A percentile compares a stretch with the other conserved stretches of the same genome.
phyloP scores from a whole-genome alignment of 2,888 invertebrate genomes.

The Eristalis tenax region DNA sequence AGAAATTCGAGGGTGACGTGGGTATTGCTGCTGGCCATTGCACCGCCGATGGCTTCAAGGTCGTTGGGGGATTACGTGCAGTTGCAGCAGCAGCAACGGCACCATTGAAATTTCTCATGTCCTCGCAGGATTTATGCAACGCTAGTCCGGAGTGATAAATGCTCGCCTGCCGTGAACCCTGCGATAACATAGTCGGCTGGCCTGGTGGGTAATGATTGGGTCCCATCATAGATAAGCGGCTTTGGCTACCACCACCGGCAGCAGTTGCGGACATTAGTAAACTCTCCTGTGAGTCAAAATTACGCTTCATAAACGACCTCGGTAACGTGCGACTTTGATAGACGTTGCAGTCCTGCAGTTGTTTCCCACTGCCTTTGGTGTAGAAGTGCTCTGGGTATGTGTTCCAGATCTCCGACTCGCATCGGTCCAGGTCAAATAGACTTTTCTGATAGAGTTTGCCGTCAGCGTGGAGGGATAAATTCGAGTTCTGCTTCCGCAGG shows the following conservation, averaged over 20 bases:
- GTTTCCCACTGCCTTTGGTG: constrained; percentile 66
- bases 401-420: constrained; percentile 73
- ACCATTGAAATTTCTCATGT: constrained; percentile 65
- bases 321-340: constrained; percentile 80
- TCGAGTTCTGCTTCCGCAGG: constrained; percentile 78
- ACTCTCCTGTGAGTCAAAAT: constrained; percentile 76
- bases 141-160: constrained; percentile 74
- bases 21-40: constrained; percentile 81
- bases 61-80: constrained; percentile 59
- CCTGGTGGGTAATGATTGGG: constrained; percentile 53
- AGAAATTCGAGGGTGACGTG: constrained; percentile 79
- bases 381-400: constrained; percentile 72
- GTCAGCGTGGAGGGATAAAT: constrained; percentile 77
- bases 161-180: constrained; percentile 70
- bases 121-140: constrained; percentile 76
- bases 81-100: background rate
- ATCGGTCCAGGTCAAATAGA: constrained; percentile 75
- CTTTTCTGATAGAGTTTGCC: constrained; percentile 75
- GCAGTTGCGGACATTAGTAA: constrained; percentile 66
- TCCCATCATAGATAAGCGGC: constrained; percentile 72
- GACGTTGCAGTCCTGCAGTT: constrained; percentile 72
- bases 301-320: constrained; percentile 78
- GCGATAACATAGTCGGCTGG: constrained; percentile 50
- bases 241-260: constrained; percentile 73
- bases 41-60: constrained; percentile 73